phyloP scores from a whole-genome alignment of 2,113 vertebrate genomes.

The Rhadina sibilatrix region DNA sequence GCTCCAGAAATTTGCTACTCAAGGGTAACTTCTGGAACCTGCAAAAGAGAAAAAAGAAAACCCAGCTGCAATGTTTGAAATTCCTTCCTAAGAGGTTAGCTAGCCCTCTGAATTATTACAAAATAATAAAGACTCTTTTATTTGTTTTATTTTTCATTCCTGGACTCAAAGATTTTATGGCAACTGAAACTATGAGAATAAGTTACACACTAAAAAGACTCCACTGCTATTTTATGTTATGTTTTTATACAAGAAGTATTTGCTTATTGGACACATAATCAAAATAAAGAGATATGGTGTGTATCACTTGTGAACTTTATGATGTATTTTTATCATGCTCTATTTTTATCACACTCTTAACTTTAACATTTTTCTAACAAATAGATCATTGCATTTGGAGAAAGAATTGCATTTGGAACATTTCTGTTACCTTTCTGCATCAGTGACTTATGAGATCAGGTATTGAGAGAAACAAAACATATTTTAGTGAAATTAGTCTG shows the following conservation, averaged over 20 bases:
- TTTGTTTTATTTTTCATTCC: neutral
- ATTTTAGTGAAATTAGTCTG: neutral
- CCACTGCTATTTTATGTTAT: neutral
- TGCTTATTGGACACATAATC: neutral
- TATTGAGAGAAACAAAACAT: neutral
- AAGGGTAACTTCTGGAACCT: neutral
- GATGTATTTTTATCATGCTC: neutral
- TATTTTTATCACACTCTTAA: neutral
- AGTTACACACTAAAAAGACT: neutral
- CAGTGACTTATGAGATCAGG: neutral
- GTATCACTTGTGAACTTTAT: neutral
- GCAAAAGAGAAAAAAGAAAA: neutral
- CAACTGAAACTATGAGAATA: neutral
- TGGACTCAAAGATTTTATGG: neutral
- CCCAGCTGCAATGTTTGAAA: neutral
- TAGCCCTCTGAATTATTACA: neutral
- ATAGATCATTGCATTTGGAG: neutral
- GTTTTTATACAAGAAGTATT: neutral
- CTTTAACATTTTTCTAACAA: neutral
- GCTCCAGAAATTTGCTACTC: neutral
- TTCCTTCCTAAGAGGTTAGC: neutral
- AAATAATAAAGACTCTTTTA: neutral
- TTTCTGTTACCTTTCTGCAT: neutral
- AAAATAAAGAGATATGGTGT: neutral
- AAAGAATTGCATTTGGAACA: neutral